Evolutionary conservation across 1,140 invertebrate species (phyloP).

Genomic region (Luehdorfia chinensis): DNA sequence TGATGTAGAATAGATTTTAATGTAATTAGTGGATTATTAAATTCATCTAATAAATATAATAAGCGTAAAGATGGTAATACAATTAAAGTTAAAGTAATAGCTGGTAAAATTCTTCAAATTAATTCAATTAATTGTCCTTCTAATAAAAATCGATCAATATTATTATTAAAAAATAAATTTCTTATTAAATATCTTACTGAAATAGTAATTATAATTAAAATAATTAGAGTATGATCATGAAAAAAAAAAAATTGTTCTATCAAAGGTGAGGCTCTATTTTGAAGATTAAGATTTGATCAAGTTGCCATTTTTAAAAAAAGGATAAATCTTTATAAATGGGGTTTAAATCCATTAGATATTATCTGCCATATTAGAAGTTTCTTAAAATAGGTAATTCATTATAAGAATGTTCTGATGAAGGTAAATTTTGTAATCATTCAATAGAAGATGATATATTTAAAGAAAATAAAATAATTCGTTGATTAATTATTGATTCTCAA

Average conservation of each 20-base stretch:
- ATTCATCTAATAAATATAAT: conserved; percentile 81
- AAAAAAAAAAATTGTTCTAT: conserved; percentile 80
- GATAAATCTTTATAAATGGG: conserved; percentile 78
- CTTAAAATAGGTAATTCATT: conserved; percentile 76
- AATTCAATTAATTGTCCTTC: conserved; percentile 79
- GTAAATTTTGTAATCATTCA: conserved; percentile 79
- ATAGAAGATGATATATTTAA: conserved; percentile 72
- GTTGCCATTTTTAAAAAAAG: conserved; percentile 76
- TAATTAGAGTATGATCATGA: conserved; percentile 78
- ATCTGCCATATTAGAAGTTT: conserved; percentile 79
- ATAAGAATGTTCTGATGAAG: conserved; percentile 78
- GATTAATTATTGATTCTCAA: conserved; percentile 59
- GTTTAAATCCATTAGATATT: conserved; percentile 81
- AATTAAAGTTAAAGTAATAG: conserved; percentile 81
- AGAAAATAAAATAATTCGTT: conserved; percentile 63
- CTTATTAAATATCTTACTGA: conserved; percentile 79
- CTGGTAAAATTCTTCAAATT: conserved; percentile 80
- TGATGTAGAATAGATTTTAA: conserved; percentile 82
- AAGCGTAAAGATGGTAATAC: conserved; percentile 79
- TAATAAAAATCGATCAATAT: conserved; percentile 70
- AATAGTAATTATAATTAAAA: conserved; percentile 78
- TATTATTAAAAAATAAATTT: conserved; percentile 72
- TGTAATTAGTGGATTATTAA: conserved; percentile 72
- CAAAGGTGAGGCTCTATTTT: conserved; percentile 77
- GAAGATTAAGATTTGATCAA: conserved; percentile 75